phyloP scores from a whole-genome alignment of 2,113 vertebrate species.

The Prionailurus viverrinus region DNA sequence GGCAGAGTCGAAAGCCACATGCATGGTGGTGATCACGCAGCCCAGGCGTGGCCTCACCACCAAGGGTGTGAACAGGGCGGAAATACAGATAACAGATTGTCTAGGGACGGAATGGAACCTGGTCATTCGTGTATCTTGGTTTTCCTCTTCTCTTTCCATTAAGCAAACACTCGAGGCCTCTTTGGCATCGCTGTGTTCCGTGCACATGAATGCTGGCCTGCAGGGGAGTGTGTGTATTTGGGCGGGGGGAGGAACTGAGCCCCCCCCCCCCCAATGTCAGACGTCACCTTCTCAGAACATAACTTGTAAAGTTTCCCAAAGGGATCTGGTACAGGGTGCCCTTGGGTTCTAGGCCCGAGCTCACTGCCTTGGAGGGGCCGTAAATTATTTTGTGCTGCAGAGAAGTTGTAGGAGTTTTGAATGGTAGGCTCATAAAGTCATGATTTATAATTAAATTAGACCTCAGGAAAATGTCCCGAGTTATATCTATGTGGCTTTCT shows the following conservation, averaged over 20 bases:
- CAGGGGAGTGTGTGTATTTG: accelerated
- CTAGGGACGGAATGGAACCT: constrained; percentile 4
- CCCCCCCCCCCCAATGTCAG: background rate
- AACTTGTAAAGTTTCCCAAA: background rate
- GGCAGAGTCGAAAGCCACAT: constrained; percentile 77
- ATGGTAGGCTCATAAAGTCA: constrained; percentile 57
- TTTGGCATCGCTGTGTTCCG: accelerated
- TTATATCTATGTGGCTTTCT: constrained; percentile 74
- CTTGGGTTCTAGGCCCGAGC: background rate
- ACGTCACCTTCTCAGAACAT: accelerated
- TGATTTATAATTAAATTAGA: constrained; percentile 81
- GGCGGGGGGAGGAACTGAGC: background rate
- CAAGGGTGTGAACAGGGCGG: constrained; percentile 45
- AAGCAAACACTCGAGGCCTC: background rate
- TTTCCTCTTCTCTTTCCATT: constrained; percentile 66
- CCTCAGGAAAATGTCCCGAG: constrained; percentile 74
- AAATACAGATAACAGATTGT: constrained; percentile 78
- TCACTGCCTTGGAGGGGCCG: background rate
- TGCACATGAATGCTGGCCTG: background rate
- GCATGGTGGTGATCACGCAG: constrained; percentile 85
- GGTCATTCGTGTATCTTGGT: background rate
- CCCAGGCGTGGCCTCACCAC: constrained; percentile 75
- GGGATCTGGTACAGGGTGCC: background rate
- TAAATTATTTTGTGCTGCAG: constrained; percentile 57
- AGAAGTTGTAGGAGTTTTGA: constrained; percentile 18